A percentile compares a stretch with the other conserved stretches of the same genome.
Evolutionary conservation across 1,140 invertebrate genomes (phyloP).

Genomic region (Brachionus sp.): DNA sequence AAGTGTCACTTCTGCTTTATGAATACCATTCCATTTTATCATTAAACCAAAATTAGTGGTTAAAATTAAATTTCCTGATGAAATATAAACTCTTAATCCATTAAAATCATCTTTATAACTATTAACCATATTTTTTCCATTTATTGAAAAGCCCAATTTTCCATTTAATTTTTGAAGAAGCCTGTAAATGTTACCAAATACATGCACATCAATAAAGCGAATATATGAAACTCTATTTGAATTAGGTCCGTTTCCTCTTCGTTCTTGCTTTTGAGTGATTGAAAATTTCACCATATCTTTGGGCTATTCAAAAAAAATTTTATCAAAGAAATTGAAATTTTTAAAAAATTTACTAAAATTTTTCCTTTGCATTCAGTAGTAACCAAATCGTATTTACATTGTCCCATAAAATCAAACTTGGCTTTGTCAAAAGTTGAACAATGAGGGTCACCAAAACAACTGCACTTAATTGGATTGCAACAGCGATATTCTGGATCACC

Average conservation of each 20-base stretch:
- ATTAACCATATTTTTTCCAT: slow-evolving; percentile 10
- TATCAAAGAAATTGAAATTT: not conserved
- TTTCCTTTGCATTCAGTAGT: slow-evolving; percentile 5
- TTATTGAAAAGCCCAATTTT: not conserved
- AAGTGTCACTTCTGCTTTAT: not conserved
- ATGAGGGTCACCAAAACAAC: not conserved
- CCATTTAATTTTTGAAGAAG: not conserved
- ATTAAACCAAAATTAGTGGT: slow-evolving; percentile 18
- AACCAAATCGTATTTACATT: slow-evolving; percentile 15
- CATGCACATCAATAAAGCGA: slow-evolving; percentile 14
- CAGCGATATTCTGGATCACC: slow-evolving; percentile 9
- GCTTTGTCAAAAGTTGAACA: not conserved
- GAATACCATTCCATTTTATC: slow-evolving; percentile 35
- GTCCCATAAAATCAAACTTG: slow-evolving; percentile 12
- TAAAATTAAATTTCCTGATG: not conserved
- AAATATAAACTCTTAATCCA: not conserved
- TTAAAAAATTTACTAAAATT: not conserved
- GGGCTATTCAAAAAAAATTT: not conserved
- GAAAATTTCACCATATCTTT: slow-evolving; percentile 7
- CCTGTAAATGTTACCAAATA: slow-evolving; percentile 13
- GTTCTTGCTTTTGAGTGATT: slow-evolving; percentile 22
- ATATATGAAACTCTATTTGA: slow-evolving; percentile 25
- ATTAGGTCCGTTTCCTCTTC: not conserved
- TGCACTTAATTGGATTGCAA: slow-evolving; percentile 5
- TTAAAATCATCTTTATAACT: slow-evolving; percentile 4